These are phyloP conservation scores for Atopsyche davidsoni DNA, from an alignment of 1,140 invertebrate genomes.

Conservation along the genomic window DNA sequence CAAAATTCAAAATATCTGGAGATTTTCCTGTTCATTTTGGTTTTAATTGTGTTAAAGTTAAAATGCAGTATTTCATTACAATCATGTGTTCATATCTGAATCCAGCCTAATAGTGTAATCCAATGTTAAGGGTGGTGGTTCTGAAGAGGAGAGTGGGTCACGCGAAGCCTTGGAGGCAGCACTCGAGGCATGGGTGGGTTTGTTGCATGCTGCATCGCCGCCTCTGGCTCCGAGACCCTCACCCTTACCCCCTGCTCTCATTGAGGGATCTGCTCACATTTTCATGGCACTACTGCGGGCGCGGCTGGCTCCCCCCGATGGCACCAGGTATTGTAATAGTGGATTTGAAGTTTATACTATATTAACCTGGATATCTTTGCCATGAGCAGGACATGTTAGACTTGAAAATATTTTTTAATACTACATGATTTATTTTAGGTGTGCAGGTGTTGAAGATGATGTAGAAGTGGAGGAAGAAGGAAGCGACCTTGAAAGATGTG, in stretches of 20 bases:
- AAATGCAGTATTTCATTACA: too few species aligned
- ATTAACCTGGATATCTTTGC: constrained; percentile 6
- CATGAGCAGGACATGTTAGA: neutral
- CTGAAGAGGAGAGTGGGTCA: constrained; percentile 56
- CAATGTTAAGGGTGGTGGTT: too few species aligned
- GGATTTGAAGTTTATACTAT: too few species aligned
- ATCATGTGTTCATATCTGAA: too few species aligned
- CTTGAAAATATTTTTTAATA: neutral
- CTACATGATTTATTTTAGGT: constrained; percentile 20
- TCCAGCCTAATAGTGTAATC: too few species aligned
- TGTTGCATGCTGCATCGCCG: constrained; percentile 56
- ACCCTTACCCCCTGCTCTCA: constrained; percentile 46
- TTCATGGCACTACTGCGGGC: constrained; percentile 80
- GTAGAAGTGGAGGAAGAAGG: constrained; percentile 68
- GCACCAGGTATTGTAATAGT: constrained; percentile 54
- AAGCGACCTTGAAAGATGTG: constrained; percentile 61
- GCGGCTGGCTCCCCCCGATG: constrained; percentile 76
- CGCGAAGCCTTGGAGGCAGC: constrained; percentile 78
- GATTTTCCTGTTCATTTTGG: too few species aligned
- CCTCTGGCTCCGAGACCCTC: constrained; percentile 47
- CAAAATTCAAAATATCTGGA: too few species aligned
- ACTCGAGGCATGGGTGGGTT: constrained; percentile 70
- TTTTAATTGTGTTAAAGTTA: too few species aligned
- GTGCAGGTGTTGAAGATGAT: constrained; percentile 34
- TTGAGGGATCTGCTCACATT: constrained; percentile 48